Evolutionary conservation across 2,888 invertebrate genomes (phyloP).

Genomic region (Nyleta sp.): DNA sequence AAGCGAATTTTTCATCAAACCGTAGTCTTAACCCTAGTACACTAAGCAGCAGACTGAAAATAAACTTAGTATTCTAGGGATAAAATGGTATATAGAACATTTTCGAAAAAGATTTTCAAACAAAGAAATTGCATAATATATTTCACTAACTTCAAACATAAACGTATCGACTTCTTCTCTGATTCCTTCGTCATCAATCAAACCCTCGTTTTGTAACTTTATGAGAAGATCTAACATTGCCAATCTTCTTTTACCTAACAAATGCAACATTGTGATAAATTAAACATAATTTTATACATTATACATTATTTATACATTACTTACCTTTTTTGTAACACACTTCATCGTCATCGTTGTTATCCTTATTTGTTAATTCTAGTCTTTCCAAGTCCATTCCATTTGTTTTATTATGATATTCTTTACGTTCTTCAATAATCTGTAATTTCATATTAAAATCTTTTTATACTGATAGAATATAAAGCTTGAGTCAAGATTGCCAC

Average conservation of each 20-base stretch:
- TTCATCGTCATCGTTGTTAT: not conserved
- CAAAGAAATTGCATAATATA: slow-evolving; percentile 3
- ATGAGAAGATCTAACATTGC: slow-evolving; percentile 77
- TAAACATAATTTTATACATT: no score
- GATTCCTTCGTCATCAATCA: slow-evolving; percentile 26
- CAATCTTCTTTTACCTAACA: slow-evolving; percentile 67
- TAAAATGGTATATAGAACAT: no score
- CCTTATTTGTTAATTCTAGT: not conserved
- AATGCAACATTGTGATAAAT: no score
- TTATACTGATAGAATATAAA: no score
- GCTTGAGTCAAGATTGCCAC: no score
- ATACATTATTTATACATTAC: not conserved
- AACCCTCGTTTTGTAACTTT: slow-evolving; percentile 28
- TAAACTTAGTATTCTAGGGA: no score
- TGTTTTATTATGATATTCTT: not conserved
- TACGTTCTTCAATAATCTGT: not conserved
- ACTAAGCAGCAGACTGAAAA: no score
- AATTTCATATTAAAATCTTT: not conserved
- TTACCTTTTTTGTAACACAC: slow-evolving; percentile 11
- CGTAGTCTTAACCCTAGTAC: no score
- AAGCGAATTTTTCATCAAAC: no score
- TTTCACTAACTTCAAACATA: slow-evolving; percentile 27
- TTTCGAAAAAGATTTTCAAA: not conserved
- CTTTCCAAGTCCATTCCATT: not conserved
- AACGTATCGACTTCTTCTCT: slow-evolving; percentile 75